phyloP scores from a whole-genome alignment of 2,797 vertebrate genomes.

The Gastrophryne carolinensis region DNA sequence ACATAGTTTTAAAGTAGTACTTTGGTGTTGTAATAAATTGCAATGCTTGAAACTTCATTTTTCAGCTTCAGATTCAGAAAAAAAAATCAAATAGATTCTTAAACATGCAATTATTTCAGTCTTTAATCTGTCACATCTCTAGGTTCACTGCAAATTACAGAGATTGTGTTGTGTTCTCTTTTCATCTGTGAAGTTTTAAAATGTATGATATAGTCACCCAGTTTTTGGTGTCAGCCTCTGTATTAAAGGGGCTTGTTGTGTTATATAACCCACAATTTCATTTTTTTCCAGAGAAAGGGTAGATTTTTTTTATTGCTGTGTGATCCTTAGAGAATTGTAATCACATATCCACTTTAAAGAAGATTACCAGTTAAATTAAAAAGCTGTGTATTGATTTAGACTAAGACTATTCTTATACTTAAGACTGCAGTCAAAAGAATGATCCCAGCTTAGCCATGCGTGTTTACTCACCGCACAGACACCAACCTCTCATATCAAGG shows the following conservation, averaged over 20 bases:
- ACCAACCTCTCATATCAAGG: too few relatives aligned
- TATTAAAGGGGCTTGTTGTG: too few relatives aligned
- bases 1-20: not conserved
- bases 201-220: not conserved
- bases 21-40: not conserved
- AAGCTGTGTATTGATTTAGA: too few relatives aligned
- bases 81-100: not conserved
- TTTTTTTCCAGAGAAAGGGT: not conserved
- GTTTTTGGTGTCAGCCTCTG: not conserved
- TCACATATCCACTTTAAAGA: not conserved
- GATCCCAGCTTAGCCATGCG: too few relatives aligned
- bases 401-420: too few relatives aligned
- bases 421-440: too few relatives aligned
- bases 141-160: not conserved
- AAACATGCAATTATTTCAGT: constrained; percentile 4
- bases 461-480: too few relatives aligned
- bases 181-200: not conserved
- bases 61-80: not conserved
- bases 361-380: too few relatives aligned
- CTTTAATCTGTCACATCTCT: not conserved
- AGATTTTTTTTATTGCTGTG: not conserved
- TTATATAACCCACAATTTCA: not conserved
- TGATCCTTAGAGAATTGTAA: constrained; percentile 4
- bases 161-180: not conserved
- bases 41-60: not conserved